phyloP scores from a whole-genome alignment of 2,797 vertebrate species.

The Syndactyla subalaris region DNA sequence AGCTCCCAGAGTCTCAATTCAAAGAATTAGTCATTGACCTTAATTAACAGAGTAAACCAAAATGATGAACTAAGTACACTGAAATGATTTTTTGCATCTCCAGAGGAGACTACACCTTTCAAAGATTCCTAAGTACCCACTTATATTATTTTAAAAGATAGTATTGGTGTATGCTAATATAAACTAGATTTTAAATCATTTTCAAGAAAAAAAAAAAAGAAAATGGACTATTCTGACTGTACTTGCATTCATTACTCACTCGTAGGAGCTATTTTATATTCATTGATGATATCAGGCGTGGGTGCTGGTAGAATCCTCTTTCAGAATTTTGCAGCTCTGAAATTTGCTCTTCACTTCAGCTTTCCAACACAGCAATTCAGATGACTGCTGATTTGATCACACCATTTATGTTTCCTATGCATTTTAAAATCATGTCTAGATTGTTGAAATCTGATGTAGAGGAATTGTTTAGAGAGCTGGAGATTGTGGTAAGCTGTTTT shows the following conservation, averaged over 20 bases:
- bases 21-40: constrained; percentile 31
- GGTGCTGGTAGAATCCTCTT: constrained; percentile 9
- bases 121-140: neutral
- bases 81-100: neutral
- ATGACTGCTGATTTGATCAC: neutral
- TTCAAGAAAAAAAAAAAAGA: no score
- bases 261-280: constrained; percentile 45
- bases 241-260: constrained; percentile 41
- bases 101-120: neutral
- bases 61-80: neutral
- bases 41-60: neutral
- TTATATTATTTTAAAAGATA: neutral
- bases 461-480: neutral
- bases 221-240: neutral
- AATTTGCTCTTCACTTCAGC: constrained; percentile 3
- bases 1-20: neutral
- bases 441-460: neutral
- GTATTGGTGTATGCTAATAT: neutral
- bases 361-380: neutral
- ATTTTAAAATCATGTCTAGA: neutral
- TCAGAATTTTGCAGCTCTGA: constrained; percentile 24
- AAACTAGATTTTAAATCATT: neutral
- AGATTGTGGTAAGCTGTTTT: neutral
- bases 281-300: constrained; percentile 34
- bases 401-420: neutral